Evolutionary conservation across 2,797 vertebrate genomes (phyloP).

Genomic region (Acomys russatus): DNA sequence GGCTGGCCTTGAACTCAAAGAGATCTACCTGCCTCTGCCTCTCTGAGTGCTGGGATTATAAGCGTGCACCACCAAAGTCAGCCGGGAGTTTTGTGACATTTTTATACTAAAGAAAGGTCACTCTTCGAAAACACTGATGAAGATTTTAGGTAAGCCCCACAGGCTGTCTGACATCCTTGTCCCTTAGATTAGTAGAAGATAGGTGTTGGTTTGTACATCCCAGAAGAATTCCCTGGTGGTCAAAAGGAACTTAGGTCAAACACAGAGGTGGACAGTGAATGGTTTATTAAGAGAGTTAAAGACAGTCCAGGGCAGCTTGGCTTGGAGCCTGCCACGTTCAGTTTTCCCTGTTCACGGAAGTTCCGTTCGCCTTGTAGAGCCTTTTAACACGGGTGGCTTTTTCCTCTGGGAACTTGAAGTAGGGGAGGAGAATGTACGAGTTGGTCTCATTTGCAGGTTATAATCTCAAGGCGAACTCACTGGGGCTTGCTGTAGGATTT

Average conservation of each 20-base stretch:
- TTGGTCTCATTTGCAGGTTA: neutral
- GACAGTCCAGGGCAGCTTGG: neutral
- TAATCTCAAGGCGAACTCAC: neutral
- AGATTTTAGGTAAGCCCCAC: neutral
- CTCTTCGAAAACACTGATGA: neutral
- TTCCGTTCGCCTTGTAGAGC: neutral
- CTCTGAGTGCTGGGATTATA: too few species aligned
- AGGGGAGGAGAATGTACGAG: neutral
- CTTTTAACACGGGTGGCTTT: neutral
- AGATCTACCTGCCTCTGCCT: too few species aligned
- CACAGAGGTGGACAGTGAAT: neutral
- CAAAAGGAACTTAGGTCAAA: neutral
- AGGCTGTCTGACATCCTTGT: neutral
- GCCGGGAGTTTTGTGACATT: neutral
- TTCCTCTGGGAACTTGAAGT: neutral
- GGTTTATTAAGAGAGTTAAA: neutral
- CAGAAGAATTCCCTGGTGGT: neutral
- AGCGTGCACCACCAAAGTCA: too few species aligned
- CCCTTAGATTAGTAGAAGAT: neutral
- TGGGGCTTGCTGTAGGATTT: slow-evolving; percentile 24
- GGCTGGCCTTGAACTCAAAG: too few species aligned
- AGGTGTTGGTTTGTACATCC: neutral
- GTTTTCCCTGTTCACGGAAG: neutral
- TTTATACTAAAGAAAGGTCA: neutral
- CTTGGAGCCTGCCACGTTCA: neutral